A percentile compares a stretch with the other conserved stretches of the same genome.
Conservation (phyloP, 2,113 vertebrate species). For the Lasiurus borealis region DNA sequence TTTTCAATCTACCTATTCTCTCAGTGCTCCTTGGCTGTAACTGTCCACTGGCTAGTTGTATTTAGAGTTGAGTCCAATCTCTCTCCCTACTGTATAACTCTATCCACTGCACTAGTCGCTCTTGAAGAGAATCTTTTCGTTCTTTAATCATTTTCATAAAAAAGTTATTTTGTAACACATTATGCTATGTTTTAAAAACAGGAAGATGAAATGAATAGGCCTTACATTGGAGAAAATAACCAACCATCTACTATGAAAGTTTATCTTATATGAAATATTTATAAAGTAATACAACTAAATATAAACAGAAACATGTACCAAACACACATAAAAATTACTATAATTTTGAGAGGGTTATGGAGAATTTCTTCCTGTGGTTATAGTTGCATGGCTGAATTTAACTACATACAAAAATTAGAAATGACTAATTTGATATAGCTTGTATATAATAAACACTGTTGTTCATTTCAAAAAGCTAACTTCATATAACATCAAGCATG, state of each 20-base stretch:
- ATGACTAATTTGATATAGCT: background rate
- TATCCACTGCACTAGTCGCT: background rate
- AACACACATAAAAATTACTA: background rate
- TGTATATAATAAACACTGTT: background rate
- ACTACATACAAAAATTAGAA: background rate
- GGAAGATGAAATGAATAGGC: background rate
- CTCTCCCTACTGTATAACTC: background rate
- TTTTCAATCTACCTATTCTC: background rate
- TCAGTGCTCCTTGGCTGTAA: background rate
- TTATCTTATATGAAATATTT: background rate
- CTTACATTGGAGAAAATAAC: background rate
- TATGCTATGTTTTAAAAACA: background rate
- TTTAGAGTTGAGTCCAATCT: background rate
- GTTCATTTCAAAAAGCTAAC: conserved; percentile 26
- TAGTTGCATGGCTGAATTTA: conserved; percentile 12
- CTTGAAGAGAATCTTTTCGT: background rate
- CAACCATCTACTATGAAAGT: background rate
- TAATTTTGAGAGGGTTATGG: background rate
- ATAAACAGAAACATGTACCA: background rate
- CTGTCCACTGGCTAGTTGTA: background rate
- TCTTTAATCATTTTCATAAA: background rate
- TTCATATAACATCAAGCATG: conserved; percentile 10
- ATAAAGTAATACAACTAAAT: conserved; percentile 33
- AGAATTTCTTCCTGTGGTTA: background rate
- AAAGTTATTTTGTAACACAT: background rate